Base-by-base conservation (phyloP, 2,797 vertebrate genomes). In the Knipowitschia caucasica region DNA sequence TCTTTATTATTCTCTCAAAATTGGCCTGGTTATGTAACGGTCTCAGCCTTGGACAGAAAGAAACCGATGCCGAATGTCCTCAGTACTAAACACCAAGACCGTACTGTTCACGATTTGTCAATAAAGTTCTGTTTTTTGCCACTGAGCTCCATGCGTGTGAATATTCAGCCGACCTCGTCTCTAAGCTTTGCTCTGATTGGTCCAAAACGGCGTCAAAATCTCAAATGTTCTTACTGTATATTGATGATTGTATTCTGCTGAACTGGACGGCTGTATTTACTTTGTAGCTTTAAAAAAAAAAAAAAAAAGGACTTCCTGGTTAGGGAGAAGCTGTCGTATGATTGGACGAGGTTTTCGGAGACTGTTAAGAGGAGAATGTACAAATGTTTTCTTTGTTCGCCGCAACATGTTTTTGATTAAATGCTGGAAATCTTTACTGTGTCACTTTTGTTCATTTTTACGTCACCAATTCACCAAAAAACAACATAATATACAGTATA, bases 231-330 rank as follows among this genome's bases (percentile, higher is more conserved):
- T 67, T 75, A 66, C 26, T 62, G 59, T 75, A 7, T 39, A 77
- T 72, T 74, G 46, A 53, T 53, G 50, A 74, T 83, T 73, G 74
- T 83, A 70, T 78, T 81, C 80, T 69, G 44, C 72, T 79, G 69
- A 69, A 47, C 52, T 61, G 45, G 40, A 43, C 23, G 14, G 14
- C 23, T 4, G 18, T 81, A 66, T 20, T 86, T 78, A 83, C 88
- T 89, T 88, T 85, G 78, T 89, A 85, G 56, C 62, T 79, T 76
- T 68, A 69, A 73, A 59, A 43, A 35, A 17, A 26, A 31, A 63
- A 56, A 69, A 73, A 59, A 43, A 35, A 17, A 26, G 34, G 64
- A 56, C 60, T 64, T 62, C 39, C 50, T 62, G 63, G 26, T 69
- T 15, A 21, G 49, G 64, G 62, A 68, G 27, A 14, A 30, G 45